A percentile compares a stretch with the other conserved stretches of the same genome.
phyloP scores from a whole-genome alignment of 2,113 vertebrate species.

The Crotalus helleri region DNA sequence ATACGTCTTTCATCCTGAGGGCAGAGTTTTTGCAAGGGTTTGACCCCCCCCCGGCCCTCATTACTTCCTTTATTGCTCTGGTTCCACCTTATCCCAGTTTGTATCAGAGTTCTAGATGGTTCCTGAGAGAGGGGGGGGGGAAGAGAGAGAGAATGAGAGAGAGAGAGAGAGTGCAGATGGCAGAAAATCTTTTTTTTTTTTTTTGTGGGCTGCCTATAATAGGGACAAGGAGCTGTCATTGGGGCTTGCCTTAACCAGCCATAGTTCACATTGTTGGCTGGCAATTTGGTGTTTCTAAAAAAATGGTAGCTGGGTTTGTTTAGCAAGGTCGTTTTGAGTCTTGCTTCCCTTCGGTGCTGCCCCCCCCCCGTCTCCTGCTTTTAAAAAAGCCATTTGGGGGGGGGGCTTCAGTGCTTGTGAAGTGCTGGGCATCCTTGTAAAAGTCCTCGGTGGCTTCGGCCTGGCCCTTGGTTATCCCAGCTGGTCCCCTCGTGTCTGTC shows the following conservation, averaged over 20 bases:
- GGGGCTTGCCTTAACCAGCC: not conserved
- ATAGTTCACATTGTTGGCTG: not conserved
- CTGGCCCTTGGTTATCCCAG: not conserved
- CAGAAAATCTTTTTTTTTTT: accelerated
- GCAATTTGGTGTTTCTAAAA: not conserved
- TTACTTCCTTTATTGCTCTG: not conserved
- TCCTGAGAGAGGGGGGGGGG: no score
- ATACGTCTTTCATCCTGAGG: not conserved
- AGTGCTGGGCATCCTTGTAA: accelerated
- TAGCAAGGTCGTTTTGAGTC: not conserved
- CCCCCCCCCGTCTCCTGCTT: not conserved
- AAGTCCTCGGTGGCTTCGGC: not conserved
- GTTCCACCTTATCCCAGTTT: not conserved
- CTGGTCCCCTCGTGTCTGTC: not conserved
- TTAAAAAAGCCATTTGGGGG: not conserved
- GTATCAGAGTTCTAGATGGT: not conserved
- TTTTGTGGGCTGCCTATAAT: not conserved
- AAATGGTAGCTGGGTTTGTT: not conserved
- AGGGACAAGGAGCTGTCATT: not conserved
- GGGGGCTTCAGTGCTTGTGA: not conserved
- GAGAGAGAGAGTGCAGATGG: no score
- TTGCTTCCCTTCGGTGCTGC: not conserved
- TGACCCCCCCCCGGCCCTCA: not conserved
- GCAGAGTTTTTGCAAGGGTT: not conserved
- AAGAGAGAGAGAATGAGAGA: no score